Conservation (phyloP, 1,140 invertebrate species). For the Eurosta solidaginis region DNA sequence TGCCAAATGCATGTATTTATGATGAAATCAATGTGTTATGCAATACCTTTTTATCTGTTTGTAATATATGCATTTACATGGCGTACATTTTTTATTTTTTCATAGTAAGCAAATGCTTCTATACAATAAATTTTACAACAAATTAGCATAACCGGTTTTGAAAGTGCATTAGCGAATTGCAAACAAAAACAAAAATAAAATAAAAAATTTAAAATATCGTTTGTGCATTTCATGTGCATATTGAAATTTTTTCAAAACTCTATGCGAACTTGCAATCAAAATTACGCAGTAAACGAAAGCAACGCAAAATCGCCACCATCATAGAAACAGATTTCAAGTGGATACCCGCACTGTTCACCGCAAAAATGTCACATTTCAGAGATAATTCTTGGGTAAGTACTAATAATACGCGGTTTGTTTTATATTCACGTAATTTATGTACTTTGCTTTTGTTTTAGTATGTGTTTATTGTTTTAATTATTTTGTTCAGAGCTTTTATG, state of each 20-base stretch:
- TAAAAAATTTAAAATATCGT: neutral
- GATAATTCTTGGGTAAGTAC: conserved; percentile 60
- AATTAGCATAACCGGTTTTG: conserved; percentile 15
- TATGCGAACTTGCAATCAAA: neutral
- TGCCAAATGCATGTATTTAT: no score
- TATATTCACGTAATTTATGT: neutral
- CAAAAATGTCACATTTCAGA: conserved; percentile 58
- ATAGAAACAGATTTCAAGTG: conserved; percentile 6
- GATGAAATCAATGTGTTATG: no score
- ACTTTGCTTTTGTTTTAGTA: neutral
- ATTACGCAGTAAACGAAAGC: neutral
- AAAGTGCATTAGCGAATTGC: neutral
- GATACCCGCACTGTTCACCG: neutral
- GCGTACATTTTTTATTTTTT: no score
- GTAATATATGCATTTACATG: no score
- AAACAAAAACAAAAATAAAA: neutral
- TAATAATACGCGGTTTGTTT: conserved; percentile 5
- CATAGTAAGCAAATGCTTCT: no score
- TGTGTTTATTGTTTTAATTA: neutral
- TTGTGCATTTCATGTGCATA: neutral
- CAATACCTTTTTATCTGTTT: no score
- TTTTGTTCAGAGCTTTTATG: neutral
- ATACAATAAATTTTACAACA: conserved; percentile 4
- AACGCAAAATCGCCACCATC: no score
- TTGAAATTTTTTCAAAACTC: neutral